These are phyloP conservation scores for Donacobius atricapilla DNA, from an alignment of 2,113 vertebrate genomes.

Conservation along the genomic window DNA sequence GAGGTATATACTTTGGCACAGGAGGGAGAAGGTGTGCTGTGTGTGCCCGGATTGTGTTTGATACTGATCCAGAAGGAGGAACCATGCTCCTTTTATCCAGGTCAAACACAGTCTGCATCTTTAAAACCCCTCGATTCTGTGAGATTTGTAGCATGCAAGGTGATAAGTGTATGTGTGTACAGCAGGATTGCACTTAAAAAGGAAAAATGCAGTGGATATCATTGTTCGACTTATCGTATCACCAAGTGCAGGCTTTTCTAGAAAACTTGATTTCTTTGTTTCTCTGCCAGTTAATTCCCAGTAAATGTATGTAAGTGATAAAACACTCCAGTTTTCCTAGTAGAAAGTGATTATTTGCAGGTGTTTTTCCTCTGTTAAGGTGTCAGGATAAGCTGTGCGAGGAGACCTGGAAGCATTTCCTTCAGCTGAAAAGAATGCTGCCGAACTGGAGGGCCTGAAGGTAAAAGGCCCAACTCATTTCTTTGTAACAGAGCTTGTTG, in stretches of 20 bases:
- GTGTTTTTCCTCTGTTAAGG: fast-evolving
- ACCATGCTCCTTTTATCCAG: neutral
- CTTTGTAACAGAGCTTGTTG: neutral
- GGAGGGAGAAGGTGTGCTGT: neutral
- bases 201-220: neutral
- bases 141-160: neutral
- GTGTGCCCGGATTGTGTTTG: neutral
- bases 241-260: neutral
- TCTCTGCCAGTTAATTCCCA: neutral
- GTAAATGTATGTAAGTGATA: neutral
- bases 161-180: neutral
- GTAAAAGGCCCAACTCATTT: neutral
- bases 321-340: neutral
- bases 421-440: slow-evolving; percentile 47
- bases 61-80: neutral
- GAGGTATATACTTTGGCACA: neutral
- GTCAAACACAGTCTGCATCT: neutral
- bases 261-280: neutral
- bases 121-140: neutral
- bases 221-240: neutral
- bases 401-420: neutral
- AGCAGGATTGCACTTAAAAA: neutral
- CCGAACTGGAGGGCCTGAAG: neutral
- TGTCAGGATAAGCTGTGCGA: neutral
- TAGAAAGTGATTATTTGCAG: neutral